Percentiles rank a stretch among this genome's conserved stretches.
Evolutionary conservation across 1,140 invertebrate genomes (phyloP).

Genomic region (Pentalonia nigronervosa): DNA sequence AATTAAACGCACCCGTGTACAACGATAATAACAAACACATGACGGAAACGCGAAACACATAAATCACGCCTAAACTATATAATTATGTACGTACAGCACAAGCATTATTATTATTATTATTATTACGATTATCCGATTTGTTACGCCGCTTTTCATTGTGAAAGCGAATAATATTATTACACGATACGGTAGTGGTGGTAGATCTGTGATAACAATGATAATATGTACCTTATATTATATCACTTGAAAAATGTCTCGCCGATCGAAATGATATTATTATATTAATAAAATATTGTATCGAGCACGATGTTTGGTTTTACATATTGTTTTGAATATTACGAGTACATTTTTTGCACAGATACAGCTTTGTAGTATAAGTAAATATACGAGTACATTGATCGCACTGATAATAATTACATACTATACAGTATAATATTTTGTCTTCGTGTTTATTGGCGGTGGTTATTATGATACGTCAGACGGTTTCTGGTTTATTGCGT

Average conservation of each 20-base stretch:
- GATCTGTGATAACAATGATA: too few relatives aligned
- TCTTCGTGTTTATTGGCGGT: too few relatives aligned
- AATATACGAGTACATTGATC: too few relatives aligned
- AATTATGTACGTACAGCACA: not conserved
- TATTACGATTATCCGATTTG: slow-evolving; percentile 10
- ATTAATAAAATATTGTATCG: too few relatives aligned
- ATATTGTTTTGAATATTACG: not conserved
- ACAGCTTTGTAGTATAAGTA: not conserved
- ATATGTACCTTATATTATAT: not conserved
- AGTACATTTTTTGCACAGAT: not conserved
- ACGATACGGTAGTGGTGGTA: not conserved
- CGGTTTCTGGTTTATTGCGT: not conserved
- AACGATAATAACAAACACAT: slow-evolving; percentile 42
- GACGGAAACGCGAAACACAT: slow-evolving; percentile 21
- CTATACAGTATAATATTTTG: not conserved
- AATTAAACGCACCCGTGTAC: slow-evolving; percentile 49
- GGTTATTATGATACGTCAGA: not conserved
- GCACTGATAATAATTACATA: not conserved
- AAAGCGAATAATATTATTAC: not conserved
- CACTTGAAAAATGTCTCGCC: not conserved
- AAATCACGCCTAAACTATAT: not conserved
- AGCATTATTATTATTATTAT: not conserved
- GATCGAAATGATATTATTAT: not conserved
- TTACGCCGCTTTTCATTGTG: not conserved
- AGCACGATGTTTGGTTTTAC: not conserved